A percentile compares a stretch with the other conserved stretches of the same genome.
Evolutionary conservation across 2,888 invertebrate genomes (phyloP).

Genomic region (Ptilodon capucinus): DNA sequence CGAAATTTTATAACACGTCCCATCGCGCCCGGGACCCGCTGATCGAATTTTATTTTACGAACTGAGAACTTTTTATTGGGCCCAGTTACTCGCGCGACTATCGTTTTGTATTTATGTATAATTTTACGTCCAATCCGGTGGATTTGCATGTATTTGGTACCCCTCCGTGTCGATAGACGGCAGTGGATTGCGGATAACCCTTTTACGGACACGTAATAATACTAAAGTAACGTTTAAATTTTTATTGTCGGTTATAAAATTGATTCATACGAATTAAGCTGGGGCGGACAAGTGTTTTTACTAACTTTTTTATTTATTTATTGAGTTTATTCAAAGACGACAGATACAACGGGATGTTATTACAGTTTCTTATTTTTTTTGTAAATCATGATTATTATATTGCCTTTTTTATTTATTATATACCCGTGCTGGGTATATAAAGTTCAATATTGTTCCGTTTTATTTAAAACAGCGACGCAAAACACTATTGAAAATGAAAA

Average conservation of each 20-base stretch:
- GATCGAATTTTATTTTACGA: constrained; percentile 73
- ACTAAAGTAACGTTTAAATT: constrained; percentile 48
- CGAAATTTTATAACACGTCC: constrained; percentile 56
- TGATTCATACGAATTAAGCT: constrained; percentile 41
- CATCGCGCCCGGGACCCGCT: constrained; percentile 37
- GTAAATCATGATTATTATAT: background rate
- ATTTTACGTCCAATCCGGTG: constrained; percentile 65
- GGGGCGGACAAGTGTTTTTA: constrained; percentile 32
- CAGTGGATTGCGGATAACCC: constrained; percentile 51
- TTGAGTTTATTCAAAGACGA: constrained; percentile 4
- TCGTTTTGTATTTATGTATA: constrained; percentile 70
- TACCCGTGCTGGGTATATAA: constrained; percentile 10
- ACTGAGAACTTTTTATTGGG: constrained; percentile 68
- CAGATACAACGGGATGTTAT: background rate
- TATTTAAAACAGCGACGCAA: constrained; percentile 26
- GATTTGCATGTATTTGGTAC: constrained; percentile 69
- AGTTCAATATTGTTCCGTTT: constrained; percentile 17
- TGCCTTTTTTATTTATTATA: constrained; percentile 2
- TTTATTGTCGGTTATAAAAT: constrained; percentile 45
- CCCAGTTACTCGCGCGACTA: constrained; percentile 51
- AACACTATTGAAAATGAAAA: constrained; percentile 32
- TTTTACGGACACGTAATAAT: constrained; percentile 50
- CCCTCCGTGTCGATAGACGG: constrained; percentile 36
- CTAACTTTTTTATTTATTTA: constrained; percentile 27
- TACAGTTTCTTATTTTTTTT: too few species aligned